Conservation (phyloP, 2,113 vertebrate genomes). For the Cynocephalus volans region DNA sequence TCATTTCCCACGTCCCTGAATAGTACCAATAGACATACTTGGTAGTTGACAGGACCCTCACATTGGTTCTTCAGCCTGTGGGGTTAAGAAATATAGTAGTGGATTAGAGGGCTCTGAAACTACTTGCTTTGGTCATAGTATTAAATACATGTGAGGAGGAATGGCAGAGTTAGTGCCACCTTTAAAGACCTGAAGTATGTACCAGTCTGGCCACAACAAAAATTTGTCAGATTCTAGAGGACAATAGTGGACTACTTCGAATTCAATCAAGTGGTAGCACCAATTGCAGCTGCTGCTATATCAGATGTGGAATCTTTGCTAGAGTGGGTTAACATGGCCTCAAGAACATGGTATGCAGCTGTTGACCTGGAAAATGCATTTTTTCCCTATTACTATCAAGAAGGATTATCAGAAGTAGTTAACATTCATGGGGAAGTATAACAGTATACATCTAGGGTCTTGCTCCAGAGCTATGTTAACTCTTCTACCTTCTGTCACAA, state of each 20-base stretch:
- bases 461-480: not conserved
- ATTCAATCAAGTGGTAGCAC: not conserved
- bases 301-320: not conserved
- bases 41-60: not conserved
- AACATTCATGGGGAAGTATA: not conserved
- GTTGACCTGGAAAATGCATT: not conserved
- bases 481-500: not conserved
- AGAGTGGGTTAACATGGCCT: not conserved
- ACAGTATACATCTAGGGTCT: not conserved
- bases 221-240: not conserved
- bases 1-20: not conserved
- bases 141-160: not conserved
- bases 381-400: not conserved
- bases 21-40: not conserved
- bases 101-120: not conserved
- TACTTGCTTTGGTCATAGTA: not conserved
- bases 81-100: not conserved
- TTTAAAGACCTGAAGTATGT: not conserved
- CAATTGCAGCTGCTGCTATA: not conserved
- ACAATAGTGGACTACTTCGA: not conserved
- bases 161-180: conserved; percentile 8
- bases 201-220: not conserved
- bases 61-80: not conserved
- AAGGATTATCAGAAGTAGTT: not conserved
- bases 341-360: not conserved